Evolutionary conservation across 1,140 invertebrate species (phyloP), one percentile per base, ranked within the genome.

Genomic region (Hycleus cichorii): DNA sequence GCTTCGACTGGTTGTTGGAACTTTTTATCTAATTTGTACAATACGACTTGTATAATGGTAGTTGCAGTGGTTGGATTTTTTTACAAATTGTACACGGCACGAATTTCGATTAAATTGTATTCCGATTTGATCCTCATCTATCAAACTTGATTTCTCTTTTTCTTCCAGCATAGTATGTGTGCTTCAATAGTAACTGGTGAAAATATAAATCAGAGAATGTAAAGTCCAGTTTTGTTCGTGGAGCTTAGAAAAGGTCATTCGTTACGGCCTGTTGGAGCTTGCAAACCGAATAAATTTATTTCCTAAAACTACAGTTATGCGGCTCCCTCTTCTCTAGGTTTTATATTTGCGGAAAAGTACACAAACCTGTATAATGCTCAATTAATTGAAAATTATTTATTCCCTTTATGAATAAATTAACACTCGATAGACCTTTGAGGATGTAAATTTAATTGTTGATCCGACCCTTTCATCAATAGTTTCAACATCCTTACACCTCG

Each of bases 191-290:
- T 53, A 53, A 53, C 51, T 51, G 40, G 39, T 57, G 55, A 61
- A 47, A 58, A 53, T 51, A 61, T 61, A 61, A 61, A 61, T 61
- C 59, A 61, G 50, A 48, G 54, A 49, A 48, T 46, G 40, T 53
- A 49, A 54, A 61, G 50, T 58, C 59, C 47, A 48, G 55, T 57
- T 52, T 57, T 57, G 54, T 61, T 61, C 59, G 49, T 42, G 32
- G 46, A 51, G 57, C 54, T 18, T 18, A 57, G 18, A 54, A 53
- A 42, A 61, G 39, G 55, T 55, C 32, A 57, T 61, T 57, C 55
- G 59, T 61, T 61, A 61, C 45, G 42, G 39, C 42, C 43, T 39
- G 32, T 10, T 48, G 56, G 42, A 58, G 50, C 42, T 51, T 58
- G 42, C 49, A 48, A 58, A 50, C 56, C 56, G 42, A 58, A 58